Conservation (phyloP, 2,888 invertebrate species). For the Ommatoiulus sabulosus region DNA sequence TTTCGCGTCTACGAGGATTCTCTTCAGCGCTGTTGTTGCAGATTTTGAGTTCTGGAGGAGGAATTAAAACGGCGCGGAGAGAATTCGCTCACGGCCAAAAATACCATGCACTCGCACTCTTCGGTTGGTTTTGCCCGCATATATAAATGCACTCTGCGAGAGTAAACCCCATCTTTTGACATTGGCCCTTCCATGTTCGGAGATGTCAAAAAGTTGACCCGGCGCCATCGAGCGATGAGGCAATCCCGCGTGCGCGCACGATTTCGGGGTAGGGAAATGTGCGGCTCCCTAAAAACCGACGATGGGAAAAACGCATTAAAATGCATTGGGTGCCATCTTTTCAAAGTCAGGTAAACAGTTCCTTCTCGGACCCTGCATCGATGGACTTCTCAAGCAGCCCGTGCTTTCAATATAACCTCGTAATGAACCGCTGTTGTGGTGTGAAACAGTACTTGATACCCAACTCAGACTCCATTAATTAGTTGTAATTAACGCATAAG, state of each 20-base stretch:
- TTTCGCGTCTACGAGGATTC: neutral
- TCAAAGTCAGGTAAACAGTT: too few relatives aligned
- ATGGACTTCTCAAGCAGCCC: too few relatives aligned
- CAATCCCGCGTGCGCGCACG: neutral
- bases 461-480: too few relatives aligned
- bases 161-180: slow-evolving; percentile 6
- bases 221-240: neutral
- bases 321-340: neutral
- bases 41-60: neutral
- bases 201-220: slow-evolving; percentile 25
- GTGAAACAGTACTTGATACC: too few relatives aligned
- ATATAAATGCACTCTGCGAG: neutral
- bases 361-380: too few relatives aligned
- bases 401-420: too few relatives aligned
- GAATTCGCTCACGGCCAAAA: slow-evolving; percentile 25
- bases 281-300: neutral
- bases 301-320: neutral
- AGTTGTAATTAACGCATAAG: too few relatives aligned
- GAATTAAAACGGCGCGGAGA: neutral
- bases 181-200: slow-evolving; percentile 13
- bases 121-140: neutral
- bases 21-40: neutral
- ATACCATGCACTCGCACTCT: neutral
- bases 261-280: slow-evolving; percentile 8
- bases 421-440: too few relatives aligned